Evolutionary conservation across 2,797 vertebrate genomes (phyloP).

Genomic region (Onychomys arenicola): DNA sequence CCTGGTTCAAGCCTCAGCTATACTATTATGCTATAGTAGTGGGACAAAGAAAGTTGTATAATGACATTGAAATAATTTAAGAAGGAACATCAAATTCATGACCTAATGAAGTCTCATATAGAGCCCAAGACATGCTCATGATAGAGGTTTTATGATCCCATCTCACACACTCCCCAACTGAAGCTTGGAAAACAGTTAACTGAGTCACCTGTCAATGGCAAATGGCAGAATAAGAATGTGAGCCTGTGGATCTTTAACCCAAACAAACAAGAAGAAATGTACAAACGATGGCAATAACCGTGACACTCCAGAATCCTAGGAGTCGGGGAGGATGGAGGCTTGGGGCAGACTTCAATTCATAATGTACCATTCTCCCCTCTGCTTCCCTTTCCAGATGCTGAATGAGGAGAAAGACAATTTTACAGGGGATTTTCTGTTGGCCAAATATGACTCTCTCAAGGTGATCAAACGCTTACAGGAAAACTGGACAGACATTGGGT

Average conservation of each 20-base stretch:
- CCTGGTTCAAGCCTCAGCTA: not conserved
- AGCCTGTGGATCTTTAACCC: not conserved
- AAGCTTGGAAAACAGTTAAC: conserved; percentile 4
- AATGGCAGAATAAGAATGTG: not conserved
- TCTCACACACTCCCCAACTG: not conserved
- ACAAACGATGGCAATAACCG: not conserved
- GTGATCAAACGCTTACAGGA: conserved; percentile 86
- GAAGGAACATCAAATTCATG: not conserved
- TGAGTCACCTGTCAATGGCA: not conserved
- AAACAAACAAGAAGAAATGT: not conserved
- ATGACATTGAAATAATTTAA: not conserved
- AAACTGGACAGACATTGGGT: conserved; percentile 87
- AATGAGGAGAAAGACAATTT: conserved; percentile 86
- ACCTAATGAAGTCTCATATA: not conserved
- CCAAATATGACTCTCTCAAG: conserved; percentile 86
- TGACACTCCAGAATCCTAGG: not conserved
- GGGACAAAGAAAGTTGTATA: conserved; percentile 21
- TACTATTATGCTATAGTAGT: not conserved
- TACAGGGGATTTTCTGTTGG: conserved; percentile 87
- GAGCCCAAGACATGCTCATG: not conserved
- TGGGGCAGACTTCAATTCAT: not conserved
- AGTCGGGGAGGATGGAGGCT: not conserved
- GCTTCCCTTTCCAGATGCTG: conserved; percentile 84
- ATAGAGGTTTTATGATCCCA: not conserved
- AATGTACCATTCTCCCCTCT: not conserved